Conservation (phyloP, 2,797 vertebrate species). For the Falco concolor region DNA sequence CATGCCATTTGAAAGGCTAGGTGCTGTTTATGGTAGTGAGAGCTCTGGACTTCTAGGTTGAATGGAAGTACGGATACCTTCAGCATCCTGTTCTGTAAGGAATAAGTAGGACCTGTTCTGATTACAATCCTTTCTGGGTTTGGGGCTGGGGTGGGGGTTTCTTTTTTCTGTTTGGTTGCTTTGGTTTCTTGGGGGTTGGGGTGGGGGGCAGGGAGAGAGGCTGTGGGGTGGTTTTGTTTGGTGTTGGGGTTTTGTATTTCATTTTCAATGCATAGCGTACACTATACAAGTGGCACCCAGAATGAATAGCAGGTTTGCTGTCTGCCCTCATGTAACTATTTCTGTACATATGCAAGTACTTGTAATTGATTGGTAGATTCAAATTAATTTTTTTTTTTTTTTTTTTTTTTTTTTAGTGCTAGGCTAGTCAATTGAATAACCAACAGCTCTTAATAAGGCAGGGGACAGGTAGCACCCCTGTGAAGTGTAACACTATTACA, state of each 20-base stretch:
- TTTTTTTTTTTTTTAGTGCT: neutral
- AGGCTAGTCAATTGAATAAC: neutral
- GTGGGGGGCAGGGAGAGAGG: no score
- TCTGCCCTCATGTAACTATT: neutral
- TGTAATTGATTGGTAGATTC: neutral
- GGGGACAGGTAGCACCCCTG: neutral
- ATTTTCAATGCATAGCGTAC: neutral
- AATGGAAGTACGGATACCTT: neutral
- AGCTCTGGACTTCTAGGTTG: neutral
- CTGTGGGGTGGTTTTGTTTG: neutral
- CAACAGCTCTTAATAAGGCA: neutral
- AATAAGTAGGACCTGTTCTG: neutral
- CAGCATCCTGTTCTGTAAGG: neutral
- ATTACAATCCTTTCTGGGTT: neutral
- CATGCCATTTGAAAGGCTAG: neutral
- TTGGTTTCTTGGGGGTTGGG: neutral
- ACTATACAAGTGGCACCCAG: neutral
- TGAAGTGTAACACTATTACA: neutral
- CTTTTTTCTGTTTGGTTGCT: neutral
- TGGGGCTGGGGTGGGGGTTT: neutral
- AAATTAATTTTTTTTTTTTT: neutral
- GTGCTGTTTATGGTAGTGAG: neutral
- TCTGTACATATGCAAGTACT: neutral
- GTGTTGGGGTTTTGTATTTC: accelerated
- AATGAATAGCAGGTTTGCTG: neutral